These are phyloP conservation scores for Pampus argenteus DNA, from an alignment of 2,797 vertebrate genomes.

Conservation along the genomic window DNA sequence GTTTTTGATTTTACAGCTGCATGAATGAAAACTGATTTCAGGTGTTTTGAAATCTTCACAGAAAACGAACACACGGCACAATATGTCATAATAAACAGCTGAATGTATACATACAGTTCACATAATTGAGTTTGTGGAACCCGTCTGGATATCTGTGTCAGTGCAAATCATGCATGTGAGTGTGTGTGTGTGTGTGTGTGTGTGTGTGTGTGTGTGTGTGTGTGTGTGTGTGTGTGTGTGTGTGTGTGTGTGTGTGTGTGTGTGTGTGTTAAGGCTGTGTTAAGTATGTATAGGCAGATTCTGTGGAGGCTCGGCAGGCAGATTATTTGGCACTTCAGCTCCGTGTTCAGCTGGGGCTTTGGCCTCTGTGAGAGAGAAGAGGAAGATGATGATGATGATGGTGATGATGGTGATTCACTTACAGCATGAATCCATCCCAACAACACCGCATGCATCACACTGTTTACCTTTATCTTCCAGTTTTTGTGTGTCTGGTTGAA, in stretches of 20 bases:
- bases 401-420: slow-evolving; percentile 2
- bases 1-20: slow-evolving; percentile 31
- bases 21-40: slow-evolving; percentile 30
- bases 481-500: slow-evolving; percentile 77
- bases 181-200: slow-evolving; percentile 17
- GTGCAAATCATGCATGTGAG: slow-evolving; percentile 43
- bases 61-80: slow-evolving; percentile 55
- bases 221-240: slow-evolving; percentile 32
- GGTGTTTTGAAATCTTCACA: slow-evolving; percentile 58
- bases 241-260: slow-evolving; percentile 27
- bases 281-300: slow-evolving; percentile 81
- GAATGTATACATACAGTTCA: slow-evolving; percentile 36
- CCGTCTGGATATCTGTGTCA: slow-evolving; percentile 59
- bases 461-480: slow-evolving; percentile 65
- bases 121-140: slow-evolving; percentile 24
- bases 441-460: background rate
- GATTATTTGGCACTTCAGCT: slow-evolving; percentile 67
- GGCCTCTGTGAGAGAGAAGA: slow-evolving; percentile 57
- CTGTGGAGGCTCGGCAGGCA: slow-evolving; percentile 84
- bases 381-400: slow-evolving; percentile 19
- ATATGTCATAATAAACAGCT: slow-evolving; percentile 36
- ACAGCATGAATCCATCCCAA: background rate
- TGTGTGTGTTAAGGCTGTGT: slow-evolving; percentile 35
- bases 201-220: slow-evolving; percentile 30
- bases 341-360: slow-evolving; percentile 72